These are phyloP conservation scores for Caradrina clavipalpis DNA, from an alignment of 2,888 invertebrate species.

Conservation along the genomic window DNA sequence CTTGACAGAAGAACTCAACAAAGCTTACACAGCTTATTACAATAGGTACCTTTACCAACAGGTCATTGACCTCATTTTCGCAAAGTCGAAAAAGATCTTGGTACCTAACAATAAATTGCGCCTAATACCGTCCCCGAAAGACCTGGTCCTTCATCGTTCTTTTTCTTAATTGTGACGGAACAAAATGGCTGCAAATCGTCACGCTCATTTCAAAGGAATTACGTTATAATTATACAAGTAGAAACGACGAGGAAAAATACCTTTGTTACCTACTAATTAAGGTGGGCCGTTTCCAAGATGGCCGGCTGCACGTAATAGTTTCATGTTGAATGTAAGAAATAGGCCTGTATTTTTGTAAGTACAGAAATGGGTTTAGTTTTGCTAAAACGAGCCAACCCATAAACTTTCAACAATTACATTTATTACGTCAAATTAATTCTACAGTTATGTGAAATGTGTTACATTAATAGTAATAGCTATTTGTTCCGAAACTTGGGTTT, in stretches of 20 bases:
- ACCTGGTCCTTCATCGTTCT: slow-evolving; percentile 18
- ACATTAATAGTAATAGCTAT: too few relatives aligned
- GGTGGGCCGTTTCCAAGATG: slow-evolving; percentile 25
- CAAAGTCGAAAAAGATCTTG: slow-evolving; percentile 11
- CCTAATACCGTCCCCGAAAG: slow-evolving; percentile 21
- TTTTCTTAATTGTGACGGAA: slow-evolving; percentile 47
- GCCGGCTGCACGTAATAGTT: slow-evolving; percentile 29
- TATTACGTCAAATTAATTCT: too few relatives aligned
- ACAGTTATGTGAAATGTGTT: too few relatives aligned
- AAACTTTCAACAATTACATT: too few relatives aligned
- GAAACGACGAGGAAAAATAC: slow-evolving; percentile 46
- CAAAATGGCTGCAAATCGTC: slow-evolving; percentile 45
- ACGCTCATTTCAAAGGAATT: slow-evolving; percentile 45
- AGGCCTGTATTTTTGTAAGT: background rate
- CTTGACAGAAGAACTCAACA: too few relatives aligned
- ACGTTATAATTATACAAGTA: slow-evolving; percentile 44
- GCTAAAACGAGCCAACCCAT: too few relatives aligned
- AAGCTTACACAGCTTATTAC: too few relatives aligned
- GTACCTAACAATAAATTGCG: slow-evolving; percentile 24
- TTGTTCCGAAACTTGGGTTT: too few relatives aligned
- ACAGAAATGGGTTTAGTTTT: background rate
- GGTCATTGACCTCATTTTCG: slow-evolving; percentile 1
- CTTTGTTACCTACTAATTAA: slow-evolving; percentile 40
- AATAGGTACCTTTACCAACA: slow-evolving; percentile 3
- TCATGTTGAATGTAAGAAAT: slow-evolving; percentile 12